Conservation (phyloP, 2,113 vertebrate species). For the Brienomyrus longianalis region DNA sequence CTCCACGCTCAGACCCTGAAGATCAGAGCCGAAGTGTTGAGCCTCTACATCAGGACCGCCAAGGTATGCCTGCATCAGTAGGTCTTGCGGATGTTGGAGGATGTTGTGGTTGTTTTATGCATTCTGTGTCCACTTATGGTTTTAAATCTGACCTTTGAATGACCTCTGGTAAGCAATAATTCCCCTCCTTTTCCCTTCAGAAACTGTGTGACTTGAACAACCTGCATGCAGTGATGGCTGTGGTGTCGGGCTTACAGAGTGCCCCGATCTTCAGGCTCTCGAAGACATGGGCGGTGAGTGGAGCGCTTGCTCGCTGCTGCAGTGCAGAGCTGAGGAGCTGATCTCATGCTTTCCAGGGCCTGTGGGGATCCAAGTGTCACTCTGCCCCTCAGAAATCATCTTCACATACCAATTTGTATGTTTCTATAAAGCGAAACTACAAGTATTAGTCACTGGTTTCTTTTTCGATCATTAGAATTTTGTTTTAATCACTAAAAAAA, state of each 20-base stretch:
- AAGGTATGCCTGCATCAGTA: conserved; percentile 68
- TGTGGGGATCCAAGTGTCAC: neutral
- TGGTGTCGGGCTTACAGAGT: conserved; percentile 90
- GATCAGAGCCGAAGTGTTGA: conserved; percentile 96
- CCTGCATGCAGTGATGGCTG: conserved; percentile 94
- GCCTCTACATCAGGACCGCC: conserved; percentile 95
- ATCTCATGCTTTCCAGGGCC: neutral
- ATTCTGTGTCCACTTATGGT: conserved; percentile 22
- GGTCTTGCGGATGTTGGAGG: neutral
- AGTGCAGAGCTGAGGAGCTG: neutral
- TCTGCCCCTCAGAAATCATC: neutral
- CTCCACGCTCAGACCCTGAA: conserved; percentile 95
- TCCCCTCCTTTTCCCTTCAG: conserved; percentile 44
- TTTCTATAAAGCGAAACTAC: neutral
- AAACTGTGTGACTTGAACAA: conserved; percentile 97
- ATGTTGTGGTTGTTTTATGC: neutral
- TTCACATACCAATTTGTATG: neutral
- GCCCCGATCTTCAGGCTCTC: conserved; percentile 93
- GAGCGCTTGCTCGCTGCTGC: neutral
- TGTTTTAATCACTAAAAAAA: neutral
- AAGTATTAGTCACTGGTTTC: neutral
- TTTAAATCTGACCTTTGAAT: conserved; percentile 4
- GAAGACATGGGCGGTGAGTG: conserved; percentile 98
- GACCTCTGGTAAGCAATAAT: neutral
- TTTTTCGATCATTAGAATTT: neutral